Percentiles rank a stretch among this genome's conserved stretches.
Conservation (phyloP, 2,888 invertebrate genomes). For the Yponomeuta plumbellus region DNA sequence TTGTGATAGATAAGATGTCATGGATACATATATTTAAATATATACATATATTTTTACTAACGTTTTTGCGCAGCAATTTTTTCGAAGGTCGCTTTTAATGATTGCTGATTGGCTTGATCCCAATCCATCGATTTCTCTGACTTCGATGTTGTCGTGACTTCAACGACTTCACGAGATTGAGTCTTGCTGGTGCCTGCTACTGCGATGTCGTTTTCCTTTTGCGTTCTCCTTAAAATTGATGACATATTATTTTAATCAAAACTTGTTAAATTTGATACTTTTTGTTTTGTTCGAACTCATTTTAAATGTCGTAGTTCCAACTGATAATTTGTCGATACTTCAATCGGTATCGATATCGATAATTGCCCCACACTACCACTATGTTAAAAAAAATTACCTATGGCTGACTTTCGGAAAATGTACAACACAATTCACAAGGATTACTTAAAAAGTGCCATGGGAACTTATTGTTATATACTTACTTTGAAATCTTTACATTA, state of each 20-base stretch:
- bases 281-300: too few relatives aligned
- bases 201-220: slow-evolving; percentile 8
- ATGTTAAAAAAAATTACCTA: too few relatives aligned
- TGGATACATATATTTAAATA: too few relatives aligned
- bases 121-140: slow-evolving; percentile 8
- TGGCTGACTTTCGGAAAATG: too few relatives aligned
- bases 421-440: too few relatives aligned
- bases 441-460: too few relatives aligned
- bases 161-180: slow-evolving; percentile 2
- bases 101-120: slow-evolving; percentile 12
- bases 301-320: too few relatives aligned
- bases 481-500: slow-evolving; percentile 13
- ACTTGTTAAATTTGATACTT: too few relatives aligned
- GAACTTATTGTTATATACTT: slow-evolving; percentile 1
- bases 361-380: too few relatives aligned
- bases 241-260: slow-evolving; percentile 9
- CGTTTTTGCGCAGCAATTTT: slow-evolving; percentile 12
- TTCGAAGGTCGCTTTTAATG: slow-evolving; percentile 9
- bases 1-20: too few relatives aligned
- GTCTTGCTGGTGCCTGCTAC: slow-evolving; percentile 8
- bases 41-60: background rate
- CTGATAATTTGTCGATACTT: too few relatives aligned
- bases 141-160: slow-evolving; percentile 9
- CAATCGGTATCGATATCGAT: too few relatives aligned
- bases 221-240: slow-evolving; percentile 7